A percentile compares a stretch with the other conserved stretches of the same genome.
Conservation (phyloP, 2,113 vertebrate genomes). For the Arothron firmamentum region DNA sequence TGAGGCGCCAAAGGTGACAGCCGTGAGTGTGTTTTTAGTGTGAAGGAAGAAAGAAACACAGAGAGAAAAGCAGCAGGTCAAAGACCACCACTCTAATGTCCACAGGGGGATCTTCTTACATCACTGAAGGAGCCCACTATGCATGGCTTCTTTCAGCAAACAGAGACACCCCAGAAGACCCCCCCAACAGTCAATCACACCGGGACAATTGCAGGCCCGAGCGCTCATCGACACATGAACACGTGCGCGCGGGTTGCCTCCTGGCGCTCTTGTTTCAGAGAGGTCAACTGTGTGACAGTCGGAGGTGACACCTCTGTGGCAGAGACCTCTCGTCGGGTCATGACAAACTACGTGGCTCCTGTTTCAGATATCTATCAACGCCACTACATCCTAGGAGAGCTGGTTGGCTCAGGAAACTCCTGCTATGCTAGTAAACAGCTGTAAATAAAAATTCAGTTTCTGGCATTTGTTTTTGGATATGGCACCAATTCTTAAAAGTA, state of each 20-base stretch:
- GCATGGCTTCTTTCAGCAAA: slow-evolving; percentile 66
- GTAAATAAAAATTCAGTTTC: no score
- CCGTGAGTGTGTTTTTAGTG: slow-evolving; percentile 52
- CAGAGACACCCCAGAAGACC: slow-evolving; percentile 28
- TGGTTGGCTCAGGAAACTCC: slow-evolving; percentile 2
- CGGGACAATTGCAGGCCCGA: slow-evolving; percentile 25
- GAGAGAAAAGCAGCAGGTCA: slow-evolving; percentile 59
- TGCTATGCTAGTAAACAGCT: no score
- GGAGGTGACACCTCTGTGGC: slow-evolving; percentile 60
- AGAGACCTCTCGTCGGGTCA: slow-evolving; percentile 44
- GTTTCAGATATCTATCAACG: slow-evolving; percentile 52
- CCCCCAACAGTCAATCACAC: slow-evolving; percentile 17
- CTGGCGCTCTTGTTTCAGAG: slow-evolving; percentile 62
- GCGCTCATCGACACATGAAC: slow-evolving; percentile 5
- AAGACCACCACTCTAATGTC: slow-evolving; percentile 61
- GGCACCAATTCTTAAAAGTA: no score
- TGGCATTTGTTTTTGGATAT: no score
- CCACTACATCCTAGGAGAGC: slow-evolving; percentile 4
- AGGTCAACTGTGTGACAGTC: slow-evolving; percentile 72
- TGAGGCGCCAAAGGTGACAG: slow-evolving; percentile 60
- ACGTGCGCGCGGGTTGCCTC: slow-evolving; percentile 42
- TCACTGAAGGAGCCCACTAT: slow-evolving; percentile 50
- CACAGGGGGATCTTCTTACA: slow-evolving; percentile 62
- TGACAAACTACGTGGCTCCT: slow-evolving; percentile 54
- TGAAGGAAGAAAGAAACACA: slow-evolving; percentile 41